Evolutionary conservation across 1,140 invertebrate genomes (phyloP).

Genomic region (Pseudomyrmex flavicornis): DNA sequence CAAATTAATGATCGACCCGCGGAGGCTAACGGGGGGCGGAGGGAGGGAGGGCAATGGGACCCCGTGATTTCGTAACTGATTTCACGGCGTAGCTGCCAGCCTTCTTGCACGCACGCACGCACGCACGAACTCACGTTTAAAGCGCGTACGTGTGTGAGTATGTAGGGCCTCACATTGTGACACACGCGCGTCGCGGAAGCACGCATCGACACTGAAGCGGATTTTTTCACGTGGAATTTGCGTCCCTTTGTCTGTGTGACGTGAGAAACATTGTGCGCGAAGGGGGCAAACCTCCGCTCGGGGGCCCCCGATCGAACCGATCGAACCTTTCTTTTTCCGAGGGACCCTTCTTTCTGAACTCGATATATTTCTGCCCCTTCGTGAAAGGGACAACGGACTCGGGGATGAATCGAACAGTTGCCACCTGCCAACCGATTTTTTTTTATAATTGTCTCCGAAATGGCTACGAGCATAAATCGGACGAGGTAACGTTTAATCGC

Average conservation of each 20-base stretch:
- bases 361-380: slow-evolving; percentile 67
- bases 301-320: slow-evolving; percentile 77
- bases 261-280: slow-evolving; percentile 80
- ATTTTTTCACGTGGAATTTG: slow-evolving; percentile 79
- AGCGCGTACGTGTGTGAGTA: slow-evolving; percentile 6
- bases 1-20: slow-evolving; percentile 82
- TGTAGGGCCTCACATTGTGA: slow-evolving; percentile 35
- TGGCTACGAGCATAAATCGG: slow-evolving; percentile 8
- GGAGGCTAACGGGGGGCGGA: background rate
- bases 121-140: background rate
- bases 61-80: slow-evolving; percentile 82
- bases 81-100: slow-evolving; percentile 77
- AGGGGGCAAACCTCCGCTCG: slow-evolving; percentile 66
- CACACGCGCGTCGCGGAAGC: slow-evolving; percentile 28
- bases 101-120: slow-evolving; percentile 51
- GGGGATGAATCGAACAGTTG: slow-evolving; percentile 48
- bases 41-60: slow-evolving; percentile 68
- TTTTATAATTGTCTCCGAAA: slow-evolving; percentile 61
- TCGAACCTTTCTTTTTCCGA: slow-evolving; percentile 66
- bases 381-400: slow-evolving; percentile 36
- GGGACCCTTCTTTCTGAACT: slow-evolving; percentile 50
- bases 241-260: slow-evolving; percentile 79
- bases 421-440: slow-evolving; percentile 67
- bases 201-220: slow-evolving; percentile 65
- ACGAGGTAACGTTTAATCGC: slow-evolving; percentile 5